These are phyloP conservation scores for Lanius ludovicianus DNA, from an alignment of 2,113 vertebrate genomes.

Conservation along the genomic window DNA sequence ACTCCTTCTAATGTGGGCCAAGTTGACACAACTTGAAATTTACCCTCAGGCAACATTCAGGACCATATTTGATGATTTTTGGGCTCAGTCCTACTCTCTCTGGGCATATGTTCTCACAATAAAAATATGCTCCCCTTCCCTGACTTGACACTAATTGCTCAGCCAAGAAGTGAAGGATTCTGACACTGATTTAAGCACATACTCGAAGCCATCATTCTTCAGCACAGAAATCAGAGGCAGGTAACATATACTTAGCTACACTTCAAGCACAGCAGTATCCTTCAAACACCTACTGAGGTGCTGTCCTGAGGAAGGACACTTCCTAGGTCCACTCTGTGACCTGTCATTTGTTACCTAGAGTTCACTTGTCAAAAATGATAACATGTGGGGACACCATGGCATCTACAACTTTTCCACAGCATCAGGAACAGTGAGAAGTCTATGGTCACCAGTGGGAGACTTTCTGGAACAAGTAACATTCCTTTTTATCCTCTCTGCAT, in stretches of 20 bases:
- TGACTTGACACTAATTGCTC: constrained; percentile 27
- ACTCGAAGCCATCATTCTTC: background rate
- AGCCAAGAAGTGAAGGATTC: constrained; percentile 9
- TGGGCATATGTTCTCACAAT: constrained; percentile 22
- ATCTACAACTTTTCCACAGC: background rate
- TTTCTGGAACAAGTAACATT: background rate
- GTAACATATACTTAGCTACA: background rate
- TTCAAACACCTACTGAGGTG: background rate
- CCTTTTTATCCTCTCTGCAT: background rate
- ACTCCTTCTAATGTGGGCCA: background rate
- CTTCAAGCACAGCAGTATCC: background rate
- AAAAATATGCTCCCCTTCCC: constrained; percentile 31
- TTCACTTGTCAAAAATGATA: background rate
- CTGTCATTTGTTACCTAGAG: background rate
- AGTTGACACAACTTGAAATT: constrained; percentile 7
- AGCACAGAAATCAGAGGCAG: background rate
- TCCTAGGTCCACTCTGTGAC: background rate
- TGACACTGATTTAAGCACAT: background rate
- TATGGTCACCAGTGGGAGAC: background rate
- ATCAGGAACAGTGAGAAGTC: background rate
- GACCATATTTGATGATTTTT: constrained; percentile 26
- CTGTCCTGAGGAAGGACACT: background rate
- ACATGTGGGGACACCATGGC: accelerated
- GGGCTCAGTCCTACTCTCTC: constrained; percentile 4
- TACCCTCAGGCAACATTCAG: constrained; percentile 14